phyloP scores from a whole-genome alignment of 2,888 invertebrate genomes.

The Cephus nigrinus region DNA sequence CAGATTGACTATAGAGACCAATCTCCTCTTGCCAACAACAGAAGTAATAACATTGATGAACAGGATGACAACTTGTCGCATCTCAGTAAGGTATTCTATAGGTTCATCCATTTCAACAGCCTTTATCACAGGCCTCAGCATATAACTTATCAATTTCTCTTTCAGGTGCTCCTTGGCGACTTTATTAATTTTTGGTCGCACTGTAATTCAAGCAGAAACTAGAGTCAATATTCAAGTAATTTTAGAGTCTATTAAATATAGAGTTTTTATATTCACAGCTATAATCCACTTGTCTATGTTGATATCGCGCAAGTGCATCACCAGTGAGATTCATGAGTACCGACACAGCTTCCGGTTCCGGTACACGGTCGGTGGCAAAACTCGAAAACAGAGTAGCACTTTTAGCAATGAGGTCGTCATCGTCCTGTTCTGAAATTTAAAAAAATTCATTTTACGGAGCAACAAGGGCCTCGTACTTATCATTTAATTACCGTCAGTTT shows the following conservation, averaged over 20 bases:
- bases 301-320: constrained; percentile 9
- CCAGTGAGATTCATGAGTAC: constrained; percentile 19
- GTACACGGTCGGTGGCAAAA: constrained; percentile 15
- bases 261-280: constrained; percentile 32
- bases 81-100: constrained; percentile 79
- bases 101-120: constrained; percentile 76
- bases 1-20: constrained; percentile 69
- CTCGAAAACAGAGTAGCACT: constrained; percentile 9
- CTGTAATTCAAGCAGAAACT: constrained; percentile 49
- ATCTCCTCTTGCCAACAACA: constrained; percentile 61
- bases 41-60: constrained; percentile 73
- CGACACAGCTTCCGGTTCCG: constrained; percentile 17
- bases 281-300: constrained; percentile 42
- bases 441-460: too few species aligned
- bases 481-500: constrained; percentile 10
- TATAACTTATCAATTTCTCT: constrained; percentile 69
- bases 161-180: constrained; percentile 64
- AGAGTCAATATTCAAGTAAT: background rate
- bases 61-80: constrained; percentile 77
- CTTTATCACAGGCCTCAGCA: constrained; percentile 71
- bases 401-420: background rate
- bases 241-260: background rate
- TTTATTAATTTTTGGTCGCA: constrained; percentile 67
- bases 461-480: too few species aligned
- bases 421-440: background rate